A percentile compares a stretch with the other conserved stretches of the same genome.
These are phyloP conservation scores for Chlorodrepanis virens DNA, from an alignment of 2,113 vertebrate species.

Conservation along the genomic window DNA sequence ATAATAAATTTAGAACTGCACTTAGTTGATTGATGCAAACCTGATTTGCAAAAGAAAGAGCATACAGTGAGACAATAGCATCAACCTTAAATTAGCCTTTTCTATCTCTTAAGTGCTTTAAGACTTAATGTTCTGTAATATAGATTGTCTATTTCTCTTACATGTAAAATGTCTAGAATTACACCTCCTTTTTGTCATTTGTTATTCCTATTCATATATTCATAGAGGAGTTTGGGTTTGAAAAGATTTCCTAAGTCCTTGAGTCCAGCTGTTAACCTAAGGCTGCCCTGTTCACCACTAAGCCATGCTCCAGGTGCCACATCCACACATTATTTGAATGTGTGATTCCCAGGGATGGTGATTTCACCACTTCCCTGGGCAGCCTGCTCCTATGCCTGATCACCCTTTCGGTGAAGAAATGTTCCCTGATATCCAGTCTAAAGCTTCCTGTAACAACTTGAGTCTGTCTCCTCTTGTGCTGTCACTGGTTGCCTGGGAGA, in stretches of 20 bases:
- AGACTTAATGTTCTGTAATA: background rate
- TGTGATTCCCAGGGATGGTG: background rate
- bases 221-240: background rate
- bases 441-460: background rate
- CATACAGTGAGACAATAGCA: background rate
- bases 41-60: background rate
- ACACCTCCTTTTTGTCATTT: background rate
- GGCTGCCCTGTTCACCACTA: rapidly evolving
- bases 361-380: background rate
- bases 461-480: background rate
- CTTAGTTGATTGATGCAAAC: background rate
- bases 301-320: background rate
- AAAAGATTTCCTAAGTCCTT: background rate
- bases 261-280: rapidly evolving
- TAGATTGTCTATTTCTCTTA: background rate
- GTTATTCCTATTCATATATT: background rate
- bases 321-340: background rate
- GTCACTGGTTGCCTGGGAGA: background rate
- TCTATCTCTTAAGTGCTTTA: background rate
- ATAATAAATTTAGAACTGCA: background rate
- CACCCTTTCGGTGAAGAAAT: background rate
- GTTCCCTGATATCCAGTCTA: background rate
- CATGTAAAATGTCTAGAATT: background rate
- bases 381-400: background rate
- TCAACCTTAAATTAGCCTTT: background rate